These are phyloP conservation scores for Sialis lutaria DNA, from an alignment of 2,888 invertebrate genomes.

Conservation along the genomic window DNA sequence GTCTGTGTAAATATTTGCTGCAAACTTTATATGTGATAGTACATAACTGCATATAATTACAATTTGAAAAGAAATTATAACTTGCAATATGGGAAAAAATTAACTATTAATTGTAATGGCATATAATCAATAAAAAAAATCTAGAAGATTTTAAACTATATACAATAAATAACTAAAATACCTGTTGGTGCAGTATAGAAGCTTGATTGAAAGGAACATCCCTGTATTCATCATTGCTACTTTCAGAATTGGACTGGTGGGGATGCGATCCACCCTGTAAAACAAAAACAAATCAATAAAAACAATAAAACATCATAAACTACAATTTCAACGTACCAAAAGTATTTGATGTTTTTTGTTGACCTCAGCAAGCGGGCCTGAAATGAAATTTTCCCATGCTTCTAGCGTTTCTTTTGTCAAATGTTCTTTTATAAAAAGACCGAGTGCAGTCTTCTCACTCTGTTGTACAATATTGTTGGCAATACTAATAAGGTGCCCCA, in stretches of 20 bases:
- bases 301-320: neutral
- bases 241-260: constrained; percentile 27
- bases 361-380: constrained; percentile 19
- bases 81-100: too few relatives aligned
- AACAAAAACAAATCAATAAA: neutral
- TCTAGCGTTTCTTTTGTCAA: constrained; percentile 30
- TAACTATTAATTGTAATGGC: too few relatives aligned
- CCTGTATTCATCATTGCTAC: constrained; percentile 31
- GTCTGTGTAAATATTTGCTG: too few relatives aligned
- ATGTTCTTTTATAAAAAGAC: constrained; percentile 33
- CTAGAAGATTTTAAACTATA: constrained; percentile 1
- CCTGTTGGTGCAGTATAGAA: constrained; percentile 31
- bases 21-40: too few relatives aligned
- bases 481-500: constrained; percentile 48
- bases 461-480: constrained; percentile 33
- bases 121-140: neutral
- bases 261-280: constrained; percentile 25
- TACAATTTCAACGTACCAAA: constrained; percentile 16
- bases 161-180: constrained; percentile 12
- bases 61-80: too few relatives aligned
- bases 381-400: constrained; percentile 20
- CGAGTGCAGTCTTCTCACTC: constrained; percentile 34
- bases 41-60: too few relatives aligned
- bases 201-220: constrained; percentile 32
- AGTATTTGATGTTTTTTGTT: constrained; percentile 21